phyloP scores from a whole-genome alignment of 1,140 invertebrate genomes.

The Drusus annulatus region DNA sequence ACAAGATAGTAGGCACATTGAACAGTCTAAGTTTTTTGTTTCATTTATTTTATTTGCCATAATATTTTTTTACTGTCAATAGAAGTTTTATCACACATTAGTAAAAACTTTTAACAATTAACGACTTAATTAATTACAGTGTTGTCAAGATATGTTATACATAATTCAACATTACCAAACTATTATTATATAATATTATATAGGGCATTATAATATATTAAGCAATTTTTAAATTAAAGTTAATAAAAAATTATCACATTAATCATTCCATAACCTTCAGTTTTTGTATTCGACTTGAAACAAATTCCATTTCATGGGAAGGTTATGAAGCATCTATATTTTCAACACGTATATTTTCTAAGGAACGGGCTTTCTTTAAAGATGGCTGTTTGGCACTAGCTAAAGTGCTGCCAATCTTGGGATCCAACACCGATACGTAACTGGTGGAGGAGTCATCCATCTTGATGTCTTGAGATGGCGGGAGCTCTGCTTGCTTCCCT shows the following conservation, averaged over 20 bases:
- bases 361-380: constrained; percentile 54
- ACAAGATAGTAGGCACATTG: no score
- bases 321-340: constrained; percentile 58
- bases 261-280: constrained; percentile 58
- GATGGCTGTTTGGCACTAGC: constrained; percentile 29
- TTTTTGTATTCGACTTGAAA: constrained; percentile 59
- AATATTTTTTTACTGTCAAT: not conserved
- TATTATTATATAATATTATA: no score
- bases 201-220: no score
- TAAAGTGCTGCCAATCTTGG: constrained; percentile 48
- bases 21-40: no score
- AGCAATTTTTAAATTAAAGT: not conserved
- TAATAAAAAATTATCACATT: constrained; percentile 24
- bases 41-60: constrained; percentile 4
- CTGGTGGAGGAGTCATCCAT: constrained; percentile 55
- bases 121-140: not conserved
- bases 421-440: constrained; percentile 55
- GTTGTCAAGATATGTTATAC: constrained; percentile 14
- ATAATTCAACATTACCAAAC: not conserved
- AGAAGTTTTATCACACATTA: constrained; percentile 28
- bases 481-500: constrained; percentile 13
- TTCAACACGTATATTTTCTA: constrained; percentile 56
- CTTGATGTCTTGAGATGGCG: constrained; percentile 47
- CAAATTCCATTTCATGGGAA: constrained; percentile 60
- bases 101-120: constrained; percentile 16